Conservation (phyloP, 2,888 invertebrate species). For the Leptinotarsa juncta region DNA sequence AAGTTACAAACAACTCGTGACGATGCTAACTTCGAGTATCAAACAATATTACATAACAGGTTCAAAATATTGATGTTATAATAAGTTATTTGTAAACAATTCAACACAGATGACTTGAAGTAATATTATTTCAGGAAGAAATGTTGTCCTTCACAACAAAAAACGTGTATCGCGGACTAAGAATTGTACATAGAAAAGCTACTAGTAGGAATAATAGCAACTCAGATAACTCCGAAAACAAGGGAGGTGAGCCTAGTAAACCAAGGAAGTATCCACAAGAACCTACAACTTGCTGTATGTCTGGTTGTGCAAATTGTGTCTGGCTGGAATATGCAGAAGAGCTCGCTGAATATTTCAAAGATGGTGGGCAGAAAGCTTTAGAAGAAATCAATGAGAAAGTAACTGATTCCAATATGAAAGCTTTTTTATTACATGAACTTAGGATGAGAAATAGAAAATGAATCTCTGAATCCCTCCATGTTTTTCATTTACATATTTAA, state of each 20-base stretch:
- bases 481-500: too few relatives aligned
- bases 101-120: background rate
- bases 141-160: background rate
- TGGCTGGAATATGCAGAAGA: constrained; percentile 92
- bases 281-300: constrained; percentile 90
- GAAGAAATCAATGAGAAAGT: constrained; percentile 81
- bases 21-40: background rate
- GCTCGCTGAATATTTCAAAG: constrained; percentile 69
- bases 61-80: background rate
- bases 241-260: background rate
- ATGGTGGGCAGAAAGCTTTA: constrained; percentile 76
- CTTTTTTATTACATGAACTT: constrained; percentile 85
- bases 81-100: background rate
- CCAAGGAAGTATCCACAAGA: constrained; percentile 68
- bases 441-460: constrained; percentile 61
- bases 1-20: background rate
- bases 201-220: background rate
- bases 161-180: background rate
- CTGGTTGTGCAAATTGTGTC: constrained; percentile 93
- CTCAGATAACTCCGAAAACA: background rate
- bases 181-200: background rate
- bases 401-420: constrained; percentile 83
- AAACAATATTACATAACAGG: constrained; percentile 6
- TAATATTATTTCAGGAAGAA: constrained; percentile 1
- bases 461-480: background rate